Percentiles rank a stretch among this genome's conserved stretches.
Evolutionary conservation across 2,888 invertebrate genomes (phyloP).

Genomic region (Drosophila kokeensis): DNA sequence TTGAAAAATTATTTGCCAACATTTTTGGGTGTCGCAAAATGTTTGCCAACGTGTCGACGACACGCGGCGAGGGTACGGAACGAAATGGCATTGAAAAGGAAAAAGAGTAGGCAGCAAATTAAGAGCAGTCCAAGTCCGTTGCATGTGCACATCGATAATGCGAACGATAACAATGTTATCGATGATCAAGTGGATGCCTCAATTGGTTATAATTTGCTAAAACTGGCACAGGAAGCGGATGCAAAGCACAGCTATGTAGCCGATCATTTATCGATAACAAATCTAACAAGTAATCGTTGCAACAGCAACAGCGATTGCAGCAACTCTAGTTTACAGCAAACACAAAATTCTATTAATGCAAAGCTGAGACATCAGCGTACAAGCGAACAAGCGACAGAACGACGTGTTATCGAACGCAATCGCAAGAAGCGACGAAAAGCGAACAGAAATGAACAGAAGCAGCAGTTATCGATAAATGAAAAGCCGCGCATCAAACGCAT

Average conservation of each 20-base stretch:
- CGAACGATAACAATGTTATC: slow-evolving; percentile 4
- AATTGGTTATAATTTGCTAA: slow-evolving; percentile 48
- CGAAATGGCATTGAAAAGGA: not conserved
- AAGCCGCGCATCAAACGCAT: slow-evolving; percentile 63
- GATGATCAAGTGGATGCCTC: slow-evolving; percentile 1
- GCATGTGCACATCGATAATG: slow-evolving; percentile 35
- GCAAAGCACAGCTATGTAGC: not conserved
- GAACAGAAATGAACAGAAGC: not conserved
- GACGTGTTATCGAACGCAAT: slow-evolving; percentile 29
- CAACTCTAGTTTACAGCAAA: slow-evolving; percentile 64
- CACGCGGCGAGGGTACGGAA: slow-evolving; percentile 7
- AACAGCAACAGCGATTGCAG: slow-evolving; percentile 62
- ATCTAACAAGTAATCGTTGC: not conserved
- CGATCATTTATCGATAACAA: not conserved
- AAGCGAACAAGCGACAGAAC: slow-evolving; percentile 12
- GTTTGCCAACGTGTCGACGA: slow-evolving; percentile 60
- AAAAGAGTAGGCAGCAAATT: not conserved
- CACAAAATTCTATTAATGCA: slow-evolving; percentile 64
- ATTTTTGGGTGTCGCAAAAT: slow-evolving; percentile 79
- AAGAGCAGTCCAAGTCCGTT: slow-evolving; percentile 36
- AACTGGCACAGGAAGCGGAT: slow-evolving; percentile 37
- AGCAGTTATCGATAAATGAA: not conserved
- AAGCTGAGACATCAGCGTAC: slow-evolving; percentile 47
- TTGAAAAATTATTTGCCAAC: slow-evolving; percentile 51
- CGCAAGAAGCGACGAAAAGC: slow-evolving; percentile 53